These are phyloP conservation scores for Neolamprologus ventralis DNA, from an alignment of 2,113 vertebrate genomes.

Conservation along the genomic window DNA sequence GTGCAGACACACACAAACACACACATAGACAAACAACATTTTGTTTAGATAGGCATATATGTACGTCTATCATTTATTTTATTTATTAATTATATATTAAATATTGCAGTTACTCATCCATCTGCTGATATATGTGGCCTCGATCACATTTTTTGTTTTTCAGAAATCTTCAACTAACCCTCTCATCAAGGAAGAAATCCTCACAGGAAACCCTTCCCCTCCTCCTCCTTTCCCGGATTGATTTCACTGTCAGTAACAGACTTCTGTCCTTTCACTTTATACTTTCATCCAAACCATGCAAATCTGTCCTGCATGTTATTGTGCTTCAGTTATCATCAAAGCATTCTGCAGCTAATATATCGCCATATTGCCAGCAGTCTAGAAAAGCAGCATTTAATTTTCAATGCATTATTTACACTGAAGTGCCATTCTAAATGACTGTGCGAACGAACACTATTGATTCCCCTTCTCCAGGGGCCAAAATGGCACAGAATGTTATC, in stretches of 20 bases:
- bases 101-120: neutral
- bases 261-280: neutral
- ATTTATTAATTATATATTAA: neutral
- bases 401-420: constrained; percentile 1
- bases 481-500: neutral
- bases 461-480: neutral
- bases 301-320: neutral
- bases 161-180: neutral
- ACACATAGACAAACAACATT: neutral
- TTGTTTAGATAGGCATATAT: neutral
- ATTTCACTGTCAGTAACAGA: neutral
- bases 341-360: neutral
- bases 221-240: neutral
- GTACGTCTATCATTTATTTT: neutral
- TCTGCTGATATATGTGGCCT: constrained; percentile 9
- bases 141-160: constrained; percentile 27
- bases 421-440: neutral
- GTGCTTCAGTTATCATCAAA: neutral
- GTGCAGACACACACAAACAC: neutral
- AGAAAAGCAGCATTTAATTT: neutral
- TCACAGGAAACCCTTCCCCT: neutral
- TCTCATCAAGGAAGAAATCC: neutral
- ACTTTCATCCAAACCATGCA: neutral
- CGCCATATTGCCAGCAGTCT: neutral
- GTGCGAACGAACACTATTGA: neutral